phyloP scores from a whole-genome alignment of 2,113 vertebrate genomes.

The Corydoras sp. region DNA sequence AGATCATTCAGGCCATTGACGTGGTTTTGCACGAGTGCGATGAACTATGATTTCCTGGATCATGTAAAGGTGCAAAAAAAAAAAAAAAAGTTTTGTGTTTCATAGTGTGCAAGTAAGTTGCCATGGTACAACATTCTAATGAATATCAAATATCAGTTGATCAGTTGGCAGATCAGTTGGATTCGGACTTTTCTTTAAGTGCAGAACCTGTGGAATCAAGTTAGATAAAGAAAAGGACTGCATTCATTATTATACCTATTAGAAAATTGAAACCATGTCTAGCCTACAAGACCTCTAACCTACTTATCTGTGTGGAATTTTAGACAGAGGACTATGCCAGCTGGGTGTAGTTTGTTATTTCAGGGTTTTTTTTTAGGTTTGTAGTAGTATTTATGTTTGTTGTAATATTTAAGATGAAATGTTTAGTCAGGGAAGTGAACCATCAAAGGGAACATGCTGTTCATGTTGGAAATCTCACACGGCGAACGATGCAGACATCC shows the following conservation, averaged over 20 bases:
- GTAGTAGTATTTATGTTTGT: background rate
- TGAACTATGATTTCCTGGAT: constrained; percentile 7
- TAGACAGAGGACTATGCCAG: background rate
- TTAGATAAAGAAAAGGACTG: too few species aligned
- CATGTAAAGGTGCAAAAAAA: constrained; percentile 20
- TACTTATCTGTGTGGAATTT: background rate
- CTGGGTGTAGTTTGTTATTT: background rate
- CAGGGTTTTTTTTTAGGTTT: background rate
- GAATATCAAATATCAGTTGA: too few species aligned
- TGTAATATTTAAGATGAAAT: background rate
- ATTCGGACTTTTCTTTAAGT: too few species aligned
- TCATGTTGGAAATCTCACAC: background rate
- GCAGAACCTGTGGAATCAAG: too few species aligned
- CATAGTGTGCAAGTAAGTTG: too few species aligned
- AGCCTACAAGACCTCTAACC: background rate
- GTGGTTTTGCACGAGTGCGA: background rate
- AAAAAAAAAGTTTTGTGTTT: background rate
- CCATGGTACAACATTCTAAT: too few species aligned
- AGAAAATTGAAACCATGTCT: too few species aligned
- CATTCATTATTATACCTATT: too few species aligned
- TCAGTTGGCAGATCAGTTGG: too few species aligned
- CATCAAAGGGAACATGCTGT: constrained; percentile 9
- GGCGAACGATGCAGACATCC: background rate
- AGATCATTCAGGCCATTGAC: constrained; percentile 10
- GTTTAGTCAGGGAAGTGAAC: background rate